These are phyloP conservation scores for Alloplasta piceator DNA, from an alignment of 2,888 invertebrate species.

Conservation along the genomic window DNA sequence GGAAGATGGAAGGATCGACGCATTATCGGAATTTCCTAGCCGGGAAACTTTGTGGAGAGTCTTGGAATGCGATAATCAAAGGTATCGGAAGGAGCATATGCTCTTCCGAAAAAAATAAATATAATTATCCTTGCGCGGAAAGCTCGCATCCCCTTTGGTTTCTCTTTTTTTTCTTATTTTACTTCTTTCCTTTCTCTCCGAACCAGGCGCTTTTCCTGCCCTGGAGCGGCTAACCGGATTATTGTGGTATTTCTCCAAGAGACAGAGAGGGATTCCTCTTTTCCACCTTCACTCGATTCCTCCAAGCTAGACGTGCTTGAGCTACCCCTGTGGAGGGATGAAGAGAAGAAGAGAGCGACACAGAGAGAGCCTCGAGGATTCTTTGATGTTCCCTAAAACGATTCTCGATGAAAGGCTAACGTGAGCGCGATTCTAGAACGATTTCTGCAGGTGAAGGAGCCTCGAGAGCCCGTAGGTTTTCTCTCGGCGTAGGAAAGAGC, in stretches of 20 bases:
- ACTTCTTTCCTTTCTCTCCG: no score
- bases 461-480: conserved; percentile 9
- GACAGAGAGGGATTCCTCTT: conserved; percentile 38
- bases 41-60: conserved; percentile 3
- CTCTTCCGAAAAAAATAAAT: conserved; percentile 25
- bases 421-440: conserved; percentile 73
- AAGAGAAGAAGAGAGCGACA: conserved; percentile 57
- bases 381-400: conserved; percentile 82
- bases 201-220: conserved; percentile 47
- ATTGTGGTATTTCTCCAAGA: conserved; percentile 66
- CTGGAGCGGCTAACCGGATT: conserved; percentile 68
- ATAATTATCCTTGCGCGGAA: conserved; percentile 54
- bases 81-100: conserved; percentile 40
- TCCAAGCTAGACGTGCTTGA: conserved; percentile 29
- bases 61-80: conserved; percentile 49
- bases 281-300: conserved; percentile 41
- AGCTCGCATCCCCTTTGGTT: conserved; percentile 34
- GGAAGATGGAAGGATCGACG: not conserved
- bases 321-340: conserved; percentile 35
- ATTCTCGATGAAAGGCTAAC: conserved; percentile 79
- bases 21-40: conserved; percentile 23
- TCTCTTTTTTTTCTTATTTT: conserved; percentile 6
- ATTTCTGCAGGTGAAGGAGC: conserved; percentile 79
- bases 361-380: conserved; percentile 73
- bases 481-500: not conserved